phyloP scores from a whole-genome alignment of 53 echinoderm and acorn worm genomes.

The Pentamera pediparva region DNA sequence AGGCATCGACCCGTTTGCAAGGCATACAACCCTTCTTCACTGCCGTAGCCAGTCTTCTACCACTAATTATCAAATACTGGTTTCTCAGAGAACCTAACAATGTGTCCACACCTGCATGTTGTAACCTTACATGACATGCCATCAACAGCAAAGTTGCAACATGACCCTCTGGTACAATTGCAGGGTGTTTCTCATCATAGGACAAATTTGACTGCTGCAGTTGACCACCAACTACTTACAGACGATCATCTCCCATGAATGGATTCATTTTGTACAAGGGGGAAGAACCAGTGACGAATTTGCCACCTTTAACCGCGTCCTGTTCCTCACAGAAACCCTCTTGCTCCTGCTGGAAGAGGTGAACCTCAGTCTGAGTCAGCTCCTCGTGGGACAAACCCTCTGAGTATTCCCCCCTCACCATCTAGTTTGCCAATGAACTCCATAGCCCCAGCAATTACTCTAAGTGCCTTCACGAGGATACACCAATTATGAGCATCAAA shows the following conservation, averaged over 20 bases:
- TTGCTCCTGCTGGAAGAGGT: background rate
- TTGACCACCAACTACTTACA: background rate
- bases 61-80: constrained; percentile 3
- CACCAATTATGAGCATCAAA: constrained; percentile 1
- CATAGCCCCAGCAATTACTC: background rate
- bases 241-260: background rate
- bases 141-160: background rate
- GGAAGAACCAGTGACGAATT: background rate
- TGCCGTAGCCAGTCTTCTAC: background rate
- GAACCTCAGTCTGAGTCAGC: background rate
- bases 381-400: background rate
- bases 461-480: constrained; percentile 10
- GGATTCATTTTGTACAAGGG: constrained; percentile 6
- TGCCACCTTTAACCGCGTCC: constrained; percentile 2
- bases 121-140: constrained; percentile 9
- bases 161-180: constrained; percentile 1
- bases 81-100: constrained; percentile 1
- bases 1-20: constrained; percentile 14
- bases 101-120: constrained; percentile 23
- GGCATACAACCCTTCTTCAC: background rate
- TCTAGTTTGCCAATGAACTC: background rate
- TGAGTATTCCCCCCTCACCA: background rate
- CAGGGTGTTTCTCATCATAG: constrained; percentile 20
- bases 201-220: constrained; percentile 7
- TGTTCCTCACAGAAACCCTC: background rate